phyloP scores from a whole-genome alignment of 2,888 invertebrate genomes.

The Drosophila nr. fundita region DNA sequence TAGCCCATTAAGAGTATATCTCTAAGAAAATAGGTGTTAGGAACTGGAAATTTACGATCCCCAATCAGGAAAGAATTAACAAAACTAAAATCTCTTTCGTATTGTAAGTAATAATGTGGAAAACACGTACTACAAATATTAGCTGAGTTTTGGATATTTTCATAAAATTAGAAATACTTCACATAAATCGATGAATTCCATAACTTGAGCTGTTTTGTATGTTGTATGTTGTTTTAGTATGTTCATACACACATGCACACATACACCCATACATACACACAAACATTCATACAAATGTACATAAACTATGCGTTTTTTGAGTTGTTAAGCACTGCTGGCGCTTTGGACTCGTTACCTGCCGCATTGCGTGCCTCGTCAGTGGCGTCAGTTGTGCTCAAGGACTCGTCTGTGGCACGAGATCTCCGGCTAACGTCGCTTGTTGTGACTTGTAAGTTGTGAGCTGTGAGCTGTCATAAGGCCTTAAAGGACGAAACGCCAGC shows the following conservation, averaged over 20 bases:
- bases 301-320: not conserved
- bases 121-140: not conserved
- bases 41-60: not conserved
- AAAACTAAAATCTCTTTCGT: not conserved
- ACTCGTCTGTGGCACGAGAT: constrained; percentile 47
- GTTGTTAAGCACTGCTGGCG: constrained; percentile 9
- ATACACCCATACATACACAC: not conserved
- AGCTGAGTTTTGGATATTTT: not conserved
- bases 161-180: no score
- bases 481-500: constrained; percentile 39
- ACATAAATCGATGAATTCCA: not conserved
- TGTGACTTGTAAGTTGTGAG: constrained; percentile 43
- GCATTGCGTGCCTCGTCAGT: constrained; percentile 60
- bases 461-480: constrained; percentile 66
- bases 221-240: not conserved
- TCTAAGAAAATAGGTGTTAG: not conserved
- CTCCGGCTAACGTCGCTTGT: constrained; percentile 24
- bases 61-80: not conserved
- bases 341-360: constrained; percentile 21
- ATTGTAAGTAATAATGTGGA: not conserved
- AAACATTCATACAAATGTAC: not conserved
- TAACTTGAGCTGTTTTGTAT: not conserved
- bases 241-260: not conserved
- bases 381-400: constrained; percentile 83
- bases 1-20: not conserved